Evolutionary conservation across 2,797 vertebrate species (phyloP), one percentile per base, ranked within the genome.

Genomic region (Anas bernieri): DNA sequence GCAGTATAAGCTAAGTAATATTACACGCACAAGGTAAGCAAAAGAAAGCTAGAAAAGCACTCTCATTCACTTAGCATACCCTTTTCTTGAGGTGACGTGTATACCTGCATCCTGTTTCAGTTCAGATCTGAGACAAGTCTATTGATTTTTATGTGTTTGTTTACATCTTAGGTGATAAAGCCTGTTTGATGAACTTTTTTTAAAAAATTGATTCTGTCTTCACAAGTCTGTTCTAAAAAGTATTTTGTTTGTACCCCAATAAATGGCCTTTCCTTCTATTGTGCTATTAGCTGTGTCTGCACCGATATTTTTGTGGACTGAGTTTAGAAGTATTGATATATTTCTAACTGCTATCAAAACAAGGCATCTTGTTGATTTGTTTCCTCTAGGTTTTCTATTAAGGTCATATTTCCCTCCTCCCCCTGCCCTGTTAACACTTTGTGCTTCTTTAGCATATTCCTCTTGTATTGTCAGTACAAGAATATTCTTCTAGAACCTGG

Each of bases 21-120:
- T 30, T 80, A 37, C 28, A 16, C 17, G 59, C 33, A 41, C 33
- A 23, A 72, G 79, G 4, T 33, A 52, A 46, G 10, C 17, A 52
- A 21, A 43, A 45, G 7, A 58, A 70, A 88, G 59, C 31, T 3
- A 26, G 11, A 68, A 80, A n/a, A 33, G 4, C 4, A 20, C 25
- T 50, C 11, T 69, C 17, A 41, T 62, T 77, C 9, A 31, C 69
- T 69, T 22, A 75, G n/a, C n/a, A 17, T 35, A 64, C 22, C 30
- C 12, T 11, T 69, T 83, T 91, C 50, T 28, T 69, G 25, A 52
- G 12, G 39, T 59, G 16, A n/a, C 1, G 0, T 0, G 0, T 37
- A 25, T 35, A 58, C 7, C 7, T 22, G 35, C 63, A 10, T 33
- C 23, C 30, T 31, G 9, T 68, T 83, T 43, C 61, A 62, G 23